A percentile compares a stretch with the other conserved stretches of the same genome.
These are phyloP conservation scores for Eupithecia exiguata DNA, from an alignment of 2,888 invertebrate genomes.

Conservation along the genomic window DNA sequence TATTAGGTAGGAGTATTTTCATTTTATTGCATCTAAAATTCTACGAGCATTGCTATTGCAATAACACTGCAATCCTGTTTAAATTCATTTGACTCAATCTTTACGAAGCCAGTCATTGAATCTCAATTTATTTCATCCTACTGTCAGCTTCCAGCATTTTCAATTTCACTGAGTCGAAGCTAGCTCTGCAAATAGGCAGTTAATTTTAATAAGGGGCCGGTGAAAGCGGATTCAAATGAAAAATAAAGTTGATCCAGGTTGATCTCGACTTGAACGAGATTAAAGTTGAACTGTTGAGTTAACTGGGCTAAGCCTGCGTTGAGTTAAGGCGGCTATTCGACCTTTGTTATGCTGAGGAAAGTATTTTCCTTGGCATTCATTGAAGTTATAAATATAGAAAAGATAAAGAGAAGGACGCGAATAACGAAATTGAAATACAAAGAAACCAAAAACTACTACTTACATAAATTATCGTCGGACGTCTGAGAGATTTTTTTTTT, in stretches of 20 bases:
- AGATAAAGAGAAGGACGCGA: neutral
- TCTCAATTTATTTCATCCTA: conserved; percentile 22
- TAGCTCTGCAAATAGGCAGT: conserved; percentile 32
- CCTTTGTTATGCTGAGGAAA: conserved; percentile 1
- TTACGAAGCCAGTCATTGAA: conserved; percentile 13
- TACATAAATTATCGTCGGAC: too few species aligned
- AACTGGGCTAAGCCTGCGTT: conserved; percentile 60
- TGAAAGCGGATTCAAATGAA: conserved; percentile 57
- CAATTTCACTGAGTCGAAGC: conserved; percentile 21
- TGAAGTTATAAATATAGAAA: neutral
- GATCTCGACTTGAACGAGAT: conserved; percentile 64
- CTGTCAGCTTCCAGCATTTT: conserved; percentile 20
- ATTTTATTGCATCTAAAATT: conserved; percentile 6
- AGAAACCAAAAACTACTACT: neutral
- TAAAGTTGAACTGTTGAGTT: conserved; percentile 65
- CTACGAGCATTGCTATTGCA: conserved; percentile 3
- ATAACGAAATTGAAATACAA: neutral
- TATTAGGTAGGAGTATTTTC: neutral
- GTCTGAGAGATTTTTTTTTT: too few species aligned
- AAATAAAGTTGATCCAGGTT: conserved; percentile 62
- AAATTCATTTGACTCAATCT: conserved; percentile 15
- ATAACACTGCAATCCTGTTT: conserved; percentile 10
- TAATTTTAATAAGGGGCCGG: conserved; percentile 46
- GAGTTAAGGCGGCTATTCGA: conserved; percentile 38
- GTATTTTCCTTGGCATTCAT: conserved; percentile 14